phyloP scores from a whole-genome alignment of 2,888 invertebrate genomes.

The Myathropa florea region DNA sequence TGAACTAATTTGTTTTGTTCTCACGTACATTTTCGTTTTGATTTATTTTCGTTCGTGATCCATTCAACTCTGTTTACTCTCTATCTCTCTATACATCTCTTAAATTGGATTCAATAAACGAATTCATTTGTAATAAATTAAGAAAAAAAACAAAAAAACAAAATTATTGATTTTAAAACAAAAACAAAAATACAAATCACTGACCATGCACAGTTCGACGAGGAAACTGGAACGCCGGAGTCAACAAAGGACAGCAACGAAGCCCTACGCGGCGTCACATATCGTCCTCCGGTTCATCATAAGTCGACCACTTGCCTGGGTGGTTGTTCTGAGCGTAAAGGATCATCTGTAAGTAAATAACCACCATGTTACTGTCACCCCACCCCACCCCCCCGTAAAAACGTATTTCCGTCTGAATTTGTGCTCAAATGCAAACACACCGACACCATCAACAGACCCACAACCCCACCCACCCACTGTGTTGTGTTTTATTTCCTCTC shows the following conservation, averaged over 20 bases:
- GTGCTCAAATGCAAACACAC: not conserved
- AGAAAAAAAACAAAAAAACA: conserved; percentile 16
- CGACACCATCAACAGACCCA: conserved; percentile 36
- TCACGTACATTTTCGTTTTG: conserved; percentile 20
- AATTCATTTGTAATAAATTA: conserved; percentile 14
- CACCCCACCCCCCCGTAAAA: not conserved
- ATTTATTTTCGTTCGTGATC: conserved; percentile 18
- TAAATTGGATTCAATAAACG: conserved; percentile 20
- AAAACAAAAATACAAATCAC: conserved; percentile 64
- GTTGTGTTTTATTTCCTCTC: conserved; percentile 7
- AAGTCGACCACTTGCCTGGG: conserved; percentile 86
- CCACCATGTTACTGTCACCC: conserved; percentile 31
- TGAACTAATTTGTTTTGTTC: conserved; percentile 17
- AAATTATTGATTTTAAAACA: conserved; percentile 45
- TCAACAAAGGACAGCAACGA: conserved; percentile 82
- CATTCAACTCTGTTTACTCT: conserved; percentile 26
- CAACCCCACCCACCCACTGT: conserved; percentile 18
- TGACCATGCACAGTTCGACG: conserved; percentile 77
- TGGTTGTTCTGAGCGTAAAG: conserved; percentile 87
- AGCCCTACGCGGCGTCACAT: conserved; percentile 83
- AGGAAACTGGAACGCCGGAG: conserved; percentile 82
- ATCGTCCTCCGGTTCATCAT: conserved; percentile 82
- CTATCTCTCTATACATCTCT: not conserved
- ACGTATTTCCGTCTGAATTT: not conserved
- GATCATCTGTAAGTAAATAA: conserved; percentile 87